Base-by-base conservation (phyloP, 2,113 vertebrate species). In the Pogona vitticeps region DNA sequence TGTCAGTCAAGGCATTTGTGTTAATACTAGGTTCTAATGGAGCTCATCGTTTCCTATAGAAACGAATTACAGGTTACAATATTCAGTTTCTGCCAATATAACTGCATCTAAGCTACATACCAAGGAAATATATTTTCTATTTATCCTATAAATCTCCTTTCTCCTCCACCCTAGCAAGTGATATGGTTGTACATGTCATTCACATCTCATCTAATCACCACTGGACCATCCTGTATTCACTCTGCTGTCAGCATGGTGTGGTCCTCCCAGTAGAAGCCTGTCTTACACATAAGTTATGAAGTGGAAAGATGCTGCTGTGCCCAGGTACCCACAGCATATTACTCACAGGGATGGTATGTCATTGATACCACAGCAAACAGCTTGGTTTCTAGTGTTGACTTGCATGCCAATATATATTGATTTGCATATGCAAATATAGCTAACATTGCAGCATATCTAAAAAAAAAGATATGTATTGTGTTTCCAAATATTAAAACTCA, bases 261-360 rank as follows among this genome's bases (percentile, higher is more conserved):
- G 59, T n/a, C 23, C 33, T 63, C 71, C 63, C 70, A 80, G 9
- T 42, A 58, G 71, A 76, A 15, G 21, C 52, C 77, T 67, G 5
- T 68, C 28, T 76, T 81, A n/a, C 77, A 42, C 3, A 56, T 63
- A 80, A 68, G 59, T 88, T 80, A 70, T 59, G 28, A 40, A 85
- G 63, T 31, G 6, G 46, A 36, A 76, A 46, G 59, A 70, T 59
- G 28, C 82, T 76, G 36, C 71, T 68, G 36, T 85, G 36, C 6
- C 46, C 73, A 70, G 36, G 80, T 26, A 42, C 33, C 87, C 36
- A 61, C 20, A 70, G 33, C 20, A 73, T 56, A 65, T 67, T 85
- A 40, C 20, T 80, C 61, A 67, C 14, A 84, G 59, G 67, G 42
- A 38, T 38, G 42, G 31, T 38, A 31, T 88, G 61, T 10, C 76